Percentiles rank a stretch among this genome's conserved stretches.
Evolutionary conservation across 2,113 vertebrate species (phyloP).

Genomic region (Craseonycteris thonglongyai): DNA sequence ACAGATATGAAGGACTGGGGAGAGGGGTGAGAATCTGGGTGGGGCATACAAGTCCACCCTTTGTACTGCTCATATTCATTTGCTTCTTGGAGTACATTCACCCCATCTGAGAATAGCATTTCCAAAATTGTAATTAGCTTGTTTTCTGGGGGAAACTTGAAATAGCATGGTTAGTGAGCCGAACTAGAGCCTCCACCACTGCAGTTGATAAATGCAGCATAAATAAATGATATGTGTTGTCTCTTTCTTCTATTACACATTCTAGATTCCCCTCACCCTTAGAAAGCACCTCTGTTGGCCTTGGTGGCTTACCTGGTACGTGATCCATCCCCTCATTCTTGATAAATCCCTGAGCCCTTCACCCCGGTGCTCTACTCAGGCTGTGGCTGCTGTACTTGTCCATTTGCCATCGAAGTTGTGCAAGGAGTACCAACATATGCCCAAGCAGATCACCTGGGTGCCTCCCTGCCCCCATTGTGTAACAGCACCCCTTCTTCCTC

Average conservation of each 20-base stretch:
- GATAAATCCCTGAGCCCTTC: background rate
- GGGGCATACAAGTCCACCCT: background rate
- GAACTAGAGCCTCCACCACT: background rate
- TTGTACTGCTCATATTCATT: background rate
- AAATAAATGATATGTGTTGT: background rate
- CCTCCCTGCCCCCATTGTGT: background rate
- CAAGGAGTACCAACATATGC: background rate
- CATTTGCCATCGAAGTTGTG: background rate
- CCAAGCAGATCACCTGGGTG: background rate
- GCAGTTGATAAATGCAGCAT: background rate
- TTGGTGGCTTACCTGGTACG: background rate
- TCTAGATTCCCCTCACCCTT: conserved; percentile 1
- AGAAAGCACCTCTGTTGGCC: conserved; percentile 8
- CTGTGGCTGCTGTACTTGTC: background rate
- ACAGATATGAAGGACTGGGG: background rate
- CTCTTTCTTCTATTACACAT: background rate
- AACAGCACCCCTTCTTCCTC: background rate
- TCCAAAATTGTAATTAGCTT: background rate
- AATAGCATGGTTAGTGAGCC: background rate
- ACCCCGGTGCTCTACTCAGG: background rate
- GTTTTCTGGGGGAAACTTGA: background rate
- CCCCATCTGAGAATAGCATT: background rate
- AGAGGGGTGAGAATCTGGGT: background rate
- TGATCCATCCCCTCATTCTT: conserved; percentile 22
- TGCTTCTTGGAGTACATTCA: background rate